A percentile compares a stretch with the other conserved stretches of the same genome.
These are phyloP conservation scores for Drosophila multiciliata DNA, from an alignment of 2,888 invertebrate species.

Conservation along the genomic window DNA sequence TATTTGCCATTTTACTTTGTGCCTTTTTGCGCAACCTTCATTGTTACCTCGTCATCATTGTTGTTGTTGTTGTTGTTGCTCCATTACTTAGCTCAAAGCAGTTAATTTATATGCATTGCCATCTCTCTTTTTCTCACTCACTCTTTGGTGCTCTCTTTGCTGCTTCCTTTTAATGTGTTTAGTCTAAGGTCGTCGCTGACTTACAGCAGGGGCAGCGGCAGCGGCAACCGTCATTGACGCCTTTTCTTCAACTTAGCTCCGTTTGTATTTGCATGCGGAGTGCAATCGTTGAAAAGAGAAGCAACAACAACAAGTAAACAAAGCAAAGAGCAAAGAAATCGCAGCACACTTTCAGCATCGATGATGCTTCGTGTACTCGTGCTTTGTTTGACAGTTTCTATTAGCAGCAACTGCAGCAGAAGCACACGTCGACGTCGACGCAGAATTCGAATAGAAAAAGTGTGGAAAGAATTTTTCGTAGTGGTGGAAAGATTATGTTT, in stretches of 20 bases:
- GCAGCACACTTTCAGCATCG: conserved; percentile 69
- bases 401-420: conserved; percentile 37
- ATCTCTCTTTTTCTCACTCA: conserved; percentile 41
- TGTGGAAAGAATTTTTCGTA: background rate
- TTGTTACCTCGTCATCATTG: conserved; percentile 41
- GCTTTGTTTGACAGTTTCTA: conserved; percentile 77
- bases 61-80: conserved; percentile 48
- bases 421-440: conserved; percentile 16
- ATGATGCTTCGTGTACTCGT: conserved; percentile 64
- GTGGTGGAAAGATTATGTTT: background rate
- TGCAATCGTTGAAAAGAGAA: conserved; percentile 49
- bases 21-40: conserved; percentile 59
- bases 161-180: conserved; percentile 64
- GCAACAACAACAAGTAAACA: conserved; percentile 30
- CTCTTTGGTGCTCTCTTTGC: conserved; percentile 11
- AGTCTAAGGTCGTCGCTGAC: conserved; percentile 55
- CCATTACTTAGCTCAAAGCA: conserved; percentile 74
- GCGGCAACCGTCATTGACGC: conserved; percentile 68
- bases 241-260: conserved; percentile 64
- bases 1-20: conserved; percentile 69
- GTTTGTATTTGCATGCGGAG: conserved; percentile 57
- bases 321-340: conserved; percentile 36
- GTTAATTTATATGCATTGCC: conserved; percentile 78
- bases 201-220: conserved; percentile 31
- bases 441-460: conserved; percentile 27